Base-by-base conservation (phyloP, 2,888 invertebrate genomes). In the Habrosyne pyritoides region DNA sequence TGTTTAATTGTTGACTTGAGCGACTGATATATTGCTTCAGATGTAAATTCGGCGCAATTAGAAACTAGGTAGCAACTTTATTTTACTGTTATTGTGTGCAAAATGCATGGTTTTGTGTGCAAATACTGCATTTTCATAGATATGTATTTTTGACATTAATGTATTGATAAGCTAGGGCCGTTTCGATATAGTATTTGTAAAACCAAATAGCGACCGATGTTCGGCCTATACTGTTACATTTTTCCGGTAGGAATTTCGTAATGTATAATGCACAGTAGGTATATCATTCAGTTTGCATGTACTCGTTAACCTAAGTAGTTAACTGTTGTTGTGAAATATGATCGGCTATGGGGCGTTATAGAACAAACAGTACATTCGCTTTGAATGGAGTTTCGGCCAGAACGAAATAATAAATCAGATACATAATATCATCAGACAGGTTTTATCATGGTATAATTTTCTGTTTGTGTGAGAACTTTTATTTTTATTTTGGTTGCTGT, bases 401-500 rank as follows among this genome's bases (percentile, higher is more conserved):
- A 28, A 6, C 12, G 10, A 28, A 50, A 26, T 14, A 49, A 14
- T 22, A 30, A 50, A 50, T 10, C 5, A 21, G 30, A 28, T 14
- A 24, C 48, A 22, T 26, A 18, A 18, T 30, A 18, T 26, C 8
- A 50, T 30, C 14, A 21, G 18, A 1, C 14, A 14, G 10, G 18
- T 14, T 50, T 22, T 14, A 24, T 28, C 28, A 12, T 28, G 28
- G 28, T 28, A 12, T 28, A 28, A 21, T 28, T 28, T 18, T 18
- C 28, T 28, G 50, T 28, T 30, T 28, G 50, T 18, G 50, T 28
- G 50, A 49, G 61, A 65, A 66, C 57, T 61, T 70, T 61, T 61
- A 54, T 59, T 57, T 56, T 49, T 54, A 56, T 56, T 60, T 52
- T 63, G 66, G 63, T 67, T 61, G 57, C 63, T 71, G 59, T 66